phyloP scores from a whole-genome alignment of 2,888 invertebrate species.

The Amblyjoppa proteus region DNA sequence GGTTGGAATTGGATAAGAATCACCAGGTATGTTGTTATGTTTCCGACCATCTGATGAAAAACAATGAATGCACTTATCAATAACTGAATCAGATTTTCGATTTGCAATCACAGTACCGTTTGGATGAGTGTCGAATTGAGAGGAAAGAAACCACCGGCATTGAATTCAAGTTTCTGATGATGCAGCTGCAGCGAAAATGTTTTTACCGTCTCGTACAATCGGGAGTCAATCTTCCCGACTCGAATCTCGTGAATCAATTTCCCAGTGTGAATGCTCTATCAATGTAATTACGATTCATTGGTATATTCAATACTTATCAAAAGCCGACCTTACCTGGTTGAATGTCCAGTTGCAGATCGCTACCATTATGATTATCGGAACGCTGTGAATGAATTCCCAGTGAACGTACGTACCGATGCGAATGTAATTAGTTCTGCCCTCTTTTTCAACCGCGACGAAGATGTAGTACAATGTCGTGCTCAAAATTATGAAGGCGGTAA shows the following conservation, averaged over 20 bases:
- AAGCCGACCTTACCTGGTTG: neutral
- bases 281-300: neutral
- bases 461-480: neutral
- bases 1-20: slow-evolving; percentile 74
- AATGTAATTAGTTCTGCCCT: neutral
- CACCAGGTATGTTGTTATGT: slow-evolving; percentile 72
- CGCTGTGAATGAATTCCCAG: slow-evolving; percentile 41
- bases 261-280: slow-evolving; percentile 38
- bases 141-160: slow-evolving; percentile 76
- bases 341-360: slow-evolving; percentile 58
- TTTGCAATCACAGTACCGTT: slow-evolving; percentile 69
- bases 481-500: neutral
- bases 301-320: neutral
- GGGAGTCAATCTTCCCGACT: slow-evolving; percentile 46
- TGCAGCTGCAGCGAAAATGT: slow-evolving; percentile 78
- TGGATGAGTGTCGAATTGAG: slow-evolving; percentile 77
- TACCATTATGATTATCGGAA: slow-evolving; percentile 47
- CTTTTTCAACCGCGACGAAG: neutral
- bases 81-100: neutral
- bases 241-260: slow-evolving; percentile 59
- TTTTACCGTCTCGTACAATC: slow-evolving; percentile 60
- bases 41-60: slow-evolving; percentile 69
- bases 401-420: neutral
- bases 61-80: slow-evolving; percentile 12
- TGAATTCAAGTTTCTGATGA: slow-evolving; percentile 75